phyloP scores from a whole-genome alignment of 1,140 invertebrate species.

The Stenopsyche tienmushanensis region DNA sequence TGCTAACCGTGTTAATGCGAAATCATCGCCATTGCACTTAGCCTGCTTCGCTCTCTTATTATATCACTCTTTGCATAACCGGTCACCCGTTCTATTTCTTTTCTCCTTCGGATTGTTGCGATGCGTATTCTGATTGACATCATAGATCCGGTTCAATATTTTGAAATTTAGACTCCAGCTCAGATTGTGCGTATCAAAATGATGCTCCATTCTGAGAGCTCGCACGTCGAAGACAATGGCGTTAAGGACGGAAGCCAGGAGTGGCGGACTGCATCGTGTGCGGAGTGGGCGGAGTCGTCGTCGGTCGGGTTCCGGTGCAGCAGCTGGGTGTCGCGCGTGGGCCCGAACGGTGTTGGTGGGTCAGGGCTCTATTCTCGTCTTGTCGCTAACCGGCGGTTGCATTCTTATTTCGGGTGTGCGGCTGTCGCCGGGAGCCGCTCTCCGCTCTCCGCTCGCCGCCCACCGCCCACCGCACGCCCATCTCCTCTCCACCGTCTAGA shows the following conservation, averaged over 20 bases:
- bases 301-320: background rate
- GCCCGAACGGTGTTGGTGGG: conserved; percentile 22
- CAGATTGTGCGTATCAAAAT: no score
- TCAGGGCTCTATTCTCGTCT: conserved; percentile 17
- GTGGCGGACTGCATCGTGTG: no score
- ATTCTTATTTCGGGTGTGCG: conserved; percentile 19
- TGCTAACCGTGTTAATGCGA: conserved; percentile 1
- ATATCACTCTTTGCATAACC: no score
- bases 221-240: no score
- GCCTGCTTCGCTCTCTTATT: conserved; percentile 2
- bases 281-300: background rate
- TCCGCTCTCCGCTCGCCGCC: background rate
- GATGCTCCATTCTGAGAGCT: no score
- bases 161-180: no score
- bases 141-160: no score
- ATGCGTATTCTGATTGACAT: no score
- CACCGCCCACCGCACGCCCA: conserved; percentile 2
- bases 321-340: background rate
- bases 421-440: background rate
- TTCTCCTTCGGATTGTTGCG: background rate
- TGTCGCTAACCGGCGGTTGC: conserved; percentile 6
- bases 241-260: no score
- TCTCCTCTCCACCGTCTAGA: conserved; percentile 17
- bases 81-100: background rate
- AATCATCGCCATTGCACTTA: background rate